phyloP scores from a whole-genome alignment of 2,888 invertebrate species.

The Flabesymbios commensalis region DNA sequence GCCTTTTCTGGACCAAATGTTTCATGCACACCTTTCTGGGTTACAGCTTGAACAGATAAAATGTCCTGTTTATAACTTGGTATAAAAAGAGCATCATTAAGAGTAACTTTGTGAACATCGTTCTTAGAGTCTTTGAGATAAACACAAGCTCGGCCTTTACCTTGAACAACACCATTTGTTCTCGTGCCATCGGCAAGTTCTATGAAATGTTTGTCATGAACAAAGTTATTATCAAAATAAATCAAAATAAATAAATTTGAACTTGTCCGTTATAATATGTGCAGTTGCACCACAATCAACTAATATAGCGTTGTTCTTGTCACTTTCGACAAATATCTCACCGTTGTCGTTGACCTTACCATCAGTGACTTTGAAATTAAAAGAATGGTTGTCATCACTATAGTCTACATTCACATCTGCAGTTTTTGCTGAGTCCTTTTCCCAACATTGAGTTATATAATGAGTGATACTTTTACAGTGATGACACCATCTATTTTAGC shows the following conservation, averaged over 20 bases:
- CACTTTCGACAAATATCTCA: too few relatives aligned
- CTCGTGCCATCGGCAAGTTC: slow-evolving; percentile 33
- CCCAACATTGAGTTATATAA: too few relatives aligned
- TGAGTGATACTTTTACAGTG: too few relatives aligned
- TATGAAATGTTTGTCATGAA: slow-evolving; percentile 23
- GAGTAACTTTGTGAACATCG: too few relatives aligned
- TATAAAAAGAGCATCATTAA: slow-evolving; percentile 14
- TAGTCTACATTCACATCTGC: too few relatives aligned
- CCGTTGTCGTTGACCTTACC: too few relatives aligned
- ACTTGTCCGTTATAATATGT: slow-evolving; percentile 19
- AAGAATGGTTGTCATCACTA: too few relatives aligned
- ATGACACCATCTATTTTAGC: too few relatives aligned
- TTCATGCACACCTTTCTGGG: slow-evolving; percentile 22
- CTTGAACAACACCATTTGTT: slow-evolving; percentile 18
- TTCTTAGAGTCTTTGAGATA: slow-evolving; percentile 12
- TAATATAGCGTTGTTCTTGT: slow-evolving; percentile 2
- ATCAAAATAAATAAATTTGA: slow-evolving; percentile 22
- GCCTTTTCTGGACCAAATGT: slow-evolving; percentile 19
- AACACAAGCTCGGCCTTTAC: slow-evolving; percentile 18
- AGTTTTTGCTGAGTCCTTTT: too few relatives aligned
- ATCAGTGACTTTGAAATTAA: too few relatives aligned
- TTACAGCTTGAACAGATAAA: slow-evolving; percentile 35
- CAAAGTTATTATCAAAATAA: slow-evolving; percentile 21
- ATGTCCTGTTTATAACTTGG: slow-evolving; percentile 28
- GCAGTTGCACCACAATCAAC: slow-evolving; percentile 30